Evolutionary conservation across 2,888 invertebrate species (phyloP), one percentile per base, ranked within the genome.

Genomic region (Podotricha telesiphe): DNA sequence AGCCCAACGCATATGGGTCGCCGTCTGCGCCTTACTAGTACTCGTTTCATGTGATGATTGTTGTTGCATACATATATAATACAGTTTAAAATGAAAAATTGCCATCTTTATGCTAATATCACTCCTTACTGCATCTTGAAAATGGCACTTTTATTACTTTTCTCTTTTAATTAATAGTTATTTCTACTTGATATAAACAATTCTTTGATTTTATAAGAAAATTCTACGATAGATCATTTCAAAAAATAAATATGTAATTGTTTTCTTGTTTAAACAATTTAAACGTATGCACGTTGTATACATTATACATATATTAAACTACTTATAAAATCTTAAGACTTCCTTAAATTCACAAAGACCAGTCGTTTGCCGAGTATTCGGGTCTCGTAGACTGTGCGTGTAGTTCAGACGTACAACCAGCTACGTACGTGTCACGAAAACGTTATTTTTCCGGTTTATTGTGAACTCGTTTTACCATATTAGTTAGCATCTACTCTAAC

Each of bases 361-460:
- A 61, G 28, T 55, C 37, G 64, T 55, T 40, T 53, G 56, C 55
- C 62, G 61, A 75, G 73, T 78, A 88, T 88, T 83, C 88, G 73
- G 74, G 81, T 81, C 88, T 86, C 85, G 87, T 86, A 84, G 84
- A 79, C 79, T 79, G 84, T 81, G 80, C 79, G 80, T 81, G 77
- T 75, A 77, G 77, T 74, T 79, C 80, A 77, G 79, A 79, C 71
- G 78, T 19, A 59, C 45, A 50, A 34, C 17, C 47, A 62, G 34
- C 62, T 62, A 37, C 4, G 48, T 70, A 87, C 88, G 89, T 89
- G 90, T 79, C 78, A 80, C 85, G 86, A 89, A 90, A 90, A 86
- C 87, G 83, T 85, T 88, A 89, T 87, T 89, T 88, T 89, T 90
- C 90, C 90, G 90, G 89, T 89, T 89, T 85, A 79, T 79, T 79